These are phyloP conservation scores for Cyprinella venusta DNA, from an alignment of 2,797 vertebrate genomes.

Conservation along the genomic window DNA sequence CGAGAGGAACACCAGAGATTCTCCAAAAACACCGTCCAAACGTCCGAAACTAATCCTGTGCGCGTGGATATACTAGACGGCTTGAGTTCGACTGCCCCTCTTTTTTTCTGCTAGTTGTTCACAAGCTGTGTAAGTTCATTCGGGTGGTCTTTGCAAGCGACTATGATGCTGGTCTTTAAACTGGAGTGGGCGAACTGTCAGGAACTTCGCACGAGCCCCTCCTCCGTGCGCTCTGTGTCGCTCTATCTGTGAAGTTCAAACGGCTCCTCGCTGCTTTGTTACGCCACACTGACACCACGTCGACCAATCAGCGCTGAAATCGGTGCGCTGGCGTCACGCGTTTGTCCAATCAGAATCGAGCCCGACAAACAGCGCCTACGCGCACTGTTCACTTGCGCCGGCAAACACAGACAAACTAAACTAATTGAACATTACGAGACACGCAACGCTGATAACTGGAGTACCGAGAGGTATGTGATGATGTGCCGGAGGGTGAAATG, in stretches of 20 bases:
- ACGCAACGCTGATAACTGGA: slow-evolving; percentile 38
- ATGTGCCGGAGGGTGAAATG: not conserved
- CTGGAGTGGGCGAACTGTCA: slow-evolving; percentile 65
- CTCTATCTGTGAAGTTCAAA: slow-evolving; percentile 74
- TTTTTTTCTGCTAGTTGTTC: slow-evolving; percentile 27
- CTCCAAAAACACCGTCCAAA: slow-evolving; percentile 56
- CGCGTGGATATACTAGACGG: slow-evolving; percentile 50
- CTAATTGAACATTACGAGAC: slow-evolving; percentile 63
- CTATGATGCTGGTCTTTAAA: slow-evolving; percentile 39
- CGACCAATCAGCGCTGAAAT: slow-evolving; percentile 75
- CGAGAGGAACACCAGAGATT: slow-evolving; percentile 68
- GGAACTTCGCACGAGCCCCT: slow-evolving; percentile 70
- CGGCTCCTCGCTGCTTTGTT: slow-evolving; percentile 79
- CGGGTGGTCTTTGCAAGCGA: slow-evolving; percentile 7
- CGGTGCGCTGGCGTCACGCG: slow-evolving; percentile 74
- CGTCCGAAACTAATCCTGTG: slow-evolving; percentile 53
- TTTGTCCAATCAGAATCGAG: slow-evolving; percentile 79
- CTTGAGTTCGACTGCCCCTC: not conserved
- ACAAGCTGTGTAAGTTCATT: slow-evolving; percentile 55
- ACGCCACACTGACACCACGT: slow-evolving; percentile 71
- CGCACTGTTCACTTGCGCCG: slow-evolving; percentile 59
- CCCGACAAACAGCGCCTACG: slow-evolving; percentile 43
- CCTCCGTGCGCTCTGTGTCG: slow-evolving; percentile 49
- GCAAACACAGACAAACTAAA: slow-evolving; percentile 66
- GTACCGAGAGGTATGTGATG: slow-evolving; percentile 60